Base-by-base conservation (phyloP, 2,888 invertebrate genomes). In the Tethea ocularis region DNA sequence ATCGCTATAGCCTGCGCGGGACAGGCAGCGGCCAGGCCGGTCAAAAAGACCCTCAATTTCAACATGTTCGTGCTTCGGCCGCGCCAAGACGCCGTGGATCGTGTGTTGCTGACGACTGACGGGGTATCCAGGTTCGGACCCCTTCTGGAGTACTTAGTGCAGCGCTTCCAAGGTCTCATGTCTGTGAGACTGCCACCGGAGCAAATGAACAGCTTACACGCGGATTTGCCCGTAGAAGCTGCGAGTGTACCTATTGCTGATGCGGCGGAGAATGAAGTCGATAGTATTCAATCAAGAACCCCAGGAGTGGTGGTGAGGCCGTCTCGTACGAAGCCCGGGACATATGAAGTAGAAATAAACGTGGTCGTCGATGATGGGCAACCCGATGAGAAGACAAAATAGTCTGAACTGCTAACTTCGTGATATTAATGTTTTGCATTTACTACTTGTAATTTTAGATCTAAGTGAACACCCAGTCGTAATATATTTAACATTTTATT, bases 161-260 rank as follows among this genome's bases (percentile, higher is more conserved):
- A 96, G 77, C 93, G 95, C 54, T 94, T 96, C 57, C 96, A 96
- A 84, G 94, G 95, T 0, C 93, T 95, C 69, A 95, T 95, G 87
- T 96, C 96, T 0, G 94, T 95, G n/a, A 95, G 95, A 71, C 86
- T 94, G 57, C 93, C 95, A 24, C 93, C 94, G 67, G 94, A 95
- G 77, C 93, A 65, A 90, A 90, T 75, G 68, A 91, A 65, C 89
- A 89, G 41, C 71, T 81, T 64, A 72, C 66, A 72, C 4, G 61
- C 56, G 24, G 68, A 71, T n/a, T 60, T 74, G 26, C 66, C 64
- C n/a, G 67, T 56, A 13, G 85, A 53, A 80, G 81, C 75, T 3
- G 20, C 15, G 26, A 77, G 68, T 2, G 68, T 84, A 5, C 83
- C 84, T 6, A 53, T 83, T 23, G 82, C 80, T 22, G 87, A 89